Base-by-base conservation (phyloP, 92 coral and sea anemone genomes). In the Muricea muricata region DNA sequence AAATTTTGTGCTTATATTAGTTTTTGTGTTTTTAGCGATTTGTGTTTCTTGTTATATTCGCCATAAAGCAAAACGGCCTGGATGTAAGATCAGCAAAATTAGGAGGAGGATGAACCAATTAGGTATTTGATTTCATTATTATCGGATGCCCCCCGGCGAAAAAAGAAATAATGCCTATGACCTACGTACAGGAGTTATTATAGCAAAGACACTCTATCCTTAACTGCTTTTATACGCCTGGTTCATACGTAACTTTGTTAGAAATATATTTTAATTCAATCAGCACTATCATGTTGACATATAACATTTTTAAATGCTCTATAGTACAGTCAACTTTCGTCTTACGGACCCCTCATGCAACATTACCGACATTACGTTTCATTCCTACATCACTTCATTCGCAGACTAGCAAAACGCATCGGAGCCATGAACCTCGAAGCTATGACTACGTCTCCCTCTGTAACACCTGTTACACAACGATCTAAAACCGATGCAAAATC, bases 341-440 rank as follows among this genome's bases (percentile, higher is more conserved):
- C n/a, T n/a, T n/a, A n/a, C n/a, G n/a, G n/a, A n/a, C n/a, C n/a
- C n/a, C n/a, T n/a, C n/a, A n/a, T n/a, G n/a, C n/a, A n/a, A n/a
- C n/a, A n/a, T n/a, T n/a, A n/a, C n/a, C n/a, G 46, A 13, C 47
- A 71, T 42, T 20, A 37, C 9, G 13, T 14, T 20, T 8, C 13
- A 14, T 50, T 50, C 17, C 17, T 20, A 14, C 24, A 11, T 50
- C 24, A 10, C 46, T 70, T 40, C 78, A 79, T 73, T 47, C 45
- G 42, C 67, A 91, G 93, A 79, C 90, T 91, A 20, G 92, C 91
- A 70, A 91, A 88, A 78, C 75, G 83, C 40, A 85, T 91, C 65
- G 94, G 81, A 75, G 60, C 86, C 65, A 84, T 91, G 79, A 91
- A 80, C 11, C 83, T 88, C 54, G 65, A 86, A 46, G 82, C 73